A percentile compares a stretch with the other conserved stretches of the same genome.
Conservation (phyloP, 2,888 invertebrate genomes). For the Holacanthella duospinosa region DNA sequence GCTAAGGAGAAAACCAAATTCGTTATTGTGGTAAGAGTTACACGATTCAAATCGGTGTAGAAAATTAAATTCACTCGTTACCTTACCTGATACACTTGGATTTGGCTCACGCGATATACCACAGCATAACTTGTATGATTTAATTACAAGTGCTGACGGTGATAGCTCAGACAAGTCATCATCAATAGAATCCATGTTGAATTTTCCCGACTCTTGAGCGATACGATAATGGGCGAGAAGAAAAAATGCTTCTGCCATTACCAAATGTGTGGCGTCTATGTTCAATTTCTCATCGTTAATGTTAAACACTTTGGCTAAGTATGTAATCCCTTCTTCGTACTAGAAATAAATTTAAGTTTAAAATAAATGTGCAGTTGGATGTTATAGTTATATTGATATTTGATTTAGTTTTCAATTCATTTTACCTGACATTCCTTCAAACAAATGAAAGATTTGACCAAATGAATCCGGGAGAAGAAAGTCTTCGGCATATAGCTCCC, state of each 20-base stretch:
- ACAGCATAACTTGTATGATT: slow-evolving; percentile 1
- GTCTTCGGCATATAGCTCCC: not conserved
- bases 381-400: too few species aligned
- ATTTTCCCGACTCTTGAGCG: not conserved
- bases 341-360: not conserved
- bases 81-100: not conserved
- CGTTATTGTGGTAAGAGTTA: too few species aligned
- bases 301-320: not conserved
- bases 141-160: not conserved
- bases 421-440: too few species aligned
- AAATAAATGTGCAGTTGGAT: too few species aligned
- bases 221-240: not conserved
- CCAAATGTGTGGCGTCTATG: not conserved
- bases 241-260: not conserved
- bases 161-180: not conserved
- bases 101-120: not conserved
- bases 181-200: not conserved
- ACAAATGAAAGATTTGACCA: too few species aligned
- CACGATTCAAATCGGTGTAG: too few species aligned
- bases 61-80: not conserved
- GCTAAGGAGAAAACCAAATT: too few species aligned
- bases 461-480: too few species aligned
- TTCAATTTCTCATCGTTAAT: not conserved
- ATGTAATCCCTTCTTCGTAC: slow-evolving; percentile 1
- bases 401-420: too few species aligned